A percentile compares a stretch with the other conserved stretches of the same genome.
phyloP scores from a whole-genome alignment of 2,797 vertebrate genomes.

The Ceryle rudis region DNA sequence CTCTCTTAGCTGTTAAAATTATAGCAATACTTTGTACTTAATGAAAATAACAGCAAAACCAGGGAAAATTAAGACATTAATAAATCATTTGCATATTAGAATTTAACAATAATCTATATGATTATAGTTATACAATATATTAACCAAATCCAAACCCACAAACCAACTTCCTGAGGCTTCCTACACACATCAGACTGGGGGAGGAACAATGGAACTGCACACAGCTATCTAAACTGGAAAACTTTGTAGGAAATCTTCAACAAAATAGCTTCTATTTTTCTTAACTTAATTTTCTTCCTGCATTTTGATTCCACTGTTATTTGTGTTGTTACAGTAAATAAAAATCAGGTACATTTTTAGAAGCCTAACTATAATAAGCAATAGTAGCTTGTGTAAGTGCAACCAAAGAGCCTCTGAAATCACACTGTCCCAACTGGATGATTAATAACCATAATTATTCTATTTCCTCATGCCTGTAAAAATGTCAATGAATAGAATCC shows the following conservation, averaged over 20 bases:
- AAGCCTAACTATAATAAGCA: not conserved
- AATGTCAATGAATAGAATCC: slow-evolving; percentile 65
- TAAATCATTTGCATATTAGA: not conserved
- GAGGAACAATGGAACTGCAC: not conserved
- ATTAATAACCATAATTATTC: slow-evolving; percentile 67
- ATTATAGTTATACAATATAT: not conserved
- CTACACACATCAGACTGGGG: rapidly evolving
- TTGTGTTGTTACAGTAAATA: not conserved
- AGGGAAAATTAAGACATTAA: not conserved
- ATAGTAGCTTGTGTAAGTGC: not conserved
- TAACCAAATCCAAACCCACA: not conserved
- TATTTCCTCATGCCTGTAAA: slow-evolving; percentile 69
- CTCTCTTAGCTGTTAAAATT: not conserved
- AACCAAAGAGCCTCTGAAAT: not conserved
- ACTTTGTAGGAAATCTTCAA: not conserved
- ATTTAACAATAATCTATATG: not conserved
- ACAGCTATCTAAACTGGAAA: not conserved
- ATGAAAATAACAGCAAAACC: not conserved
- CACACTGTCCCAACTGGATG: slow-evolving; percentile 24
- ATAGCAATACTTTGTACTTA: not conserved
- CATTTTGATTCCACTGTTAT: not conserved
- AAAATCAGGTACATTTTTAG: not conserved
- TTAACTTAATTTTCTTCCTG: not conserved
- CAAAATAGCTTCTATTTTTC: not conserved
- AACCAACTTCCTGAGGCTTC: not conserved